These are phyloP conservation scores for Lepisosteus oculatus DNA, from an alignment of 2,113 vertebrate genomes.

Conservation along the genomic window DNA sequence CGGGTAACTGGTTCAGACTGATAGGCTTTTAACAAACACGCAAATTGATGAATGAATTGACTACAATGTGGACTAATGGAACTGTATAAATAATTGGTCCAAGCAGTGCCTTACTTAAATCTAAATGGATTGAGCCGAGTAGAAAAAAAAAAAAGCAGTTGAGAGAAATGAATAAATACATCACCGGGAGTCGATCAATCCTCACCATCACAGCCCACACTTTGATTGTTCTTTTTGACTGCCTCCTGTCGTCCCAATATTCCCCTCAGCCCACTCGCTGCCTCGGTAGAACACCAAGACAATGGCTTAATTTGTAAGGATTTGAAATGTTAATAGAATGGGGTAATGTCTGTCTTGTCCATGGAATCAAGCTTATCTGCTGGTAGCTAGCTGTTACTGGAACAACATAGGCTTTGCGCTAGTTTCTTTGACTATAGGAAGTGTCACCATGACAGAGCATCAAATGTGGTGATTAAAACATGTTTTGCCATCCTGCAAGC, in stretches of 20 bases:
- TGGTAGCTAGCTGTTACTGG: neutral
- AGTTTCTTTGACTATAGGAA: slow-evolving; percentile 18
- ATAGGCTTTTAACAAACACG: slow-evolving; percentile 62
- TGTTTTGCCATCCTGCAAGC: slow-evolving; percentile 10
- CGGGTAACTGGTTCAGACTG: slow-evolving; percentile 50
- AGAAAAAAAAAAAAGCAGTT: slow-evolving; percentile 44
- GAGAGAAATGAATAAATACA: slow-evolving; percentile 63
- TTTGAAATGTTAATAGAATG: slow-evolving; percentile 17
- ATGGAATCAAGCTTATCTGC: neutral
- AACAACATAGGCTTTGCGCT: slow-evolving; percentile 8
- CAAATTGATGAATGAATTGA: slow-evolving; percentile 71
- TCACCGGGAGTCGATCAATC: slow-evolving; percentile 58
- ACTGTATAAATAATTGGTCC: slow-evolving; percentile 69
- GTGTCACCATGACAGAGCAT: slow-evolving; percentile 12
- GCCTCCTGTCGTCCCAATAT: slow-evolving; percentile 20
- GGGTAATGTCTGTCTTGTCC: neutral
- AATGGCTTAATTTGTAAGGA: slow-evolving; percentile 5
- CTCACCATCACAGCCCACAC: slow-evolving; percentile 48
- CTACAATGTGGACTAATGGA: slow-evolving; percentile 68
- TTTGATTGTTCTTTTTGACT: slow-evolving; percentile 19
- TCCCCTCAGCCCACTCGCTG: slow-evolving; percentile 4
- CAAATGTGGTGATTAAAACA: slow-evolving; percentile 23
- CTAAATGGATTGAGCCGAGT: slow-evolving; percentile 67
- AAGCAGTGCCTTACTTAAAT: slow-evolving; percentile 66
- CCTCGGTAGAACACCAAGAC: slow-evolving; percentile 4